Evolutionary conservation across 53 echinoderm and acorn worm genomes (phyloP).

Genomic region (Mesocentrotus franciscanus): DNA sequence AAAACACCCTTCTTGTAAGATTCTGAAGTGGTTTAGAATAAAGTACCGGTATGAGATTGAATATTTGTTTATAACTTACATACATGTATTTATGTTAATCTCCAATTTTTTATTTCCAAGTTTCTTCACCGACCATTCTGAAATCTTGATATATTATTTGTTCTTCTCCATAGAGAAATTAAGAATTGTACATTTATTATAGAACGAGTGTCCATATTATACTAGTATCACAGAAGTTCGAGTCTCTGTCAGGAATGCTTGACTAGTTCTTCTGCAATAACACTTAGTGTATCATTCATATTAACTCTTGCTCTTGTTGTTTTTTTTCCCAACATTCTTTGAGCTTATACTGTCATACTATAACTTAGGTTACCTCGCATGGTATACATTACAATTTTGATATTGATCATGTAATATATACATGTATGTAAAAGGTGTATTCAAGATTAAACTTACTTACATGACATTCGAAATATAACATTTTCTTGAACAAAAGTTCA

Average conservation of each 20-base stretch:
- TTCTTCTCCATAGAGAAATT: not conserved
- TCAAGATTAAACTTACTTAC: constrained; percentile 33
- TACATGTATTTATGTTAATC: too few species aligned
- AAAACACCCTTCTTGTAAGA: too few species aligned
- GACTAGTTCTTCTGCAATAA: not conserved
- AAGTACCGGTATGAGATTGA: too few species aligned
- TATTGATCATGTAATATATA: not conserved
- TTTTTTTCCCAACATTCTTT: not conserved
- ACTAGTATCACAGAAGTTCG: not conserved
- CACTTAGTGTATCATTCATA: not conserved
- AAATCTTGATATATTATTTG: not conserved
- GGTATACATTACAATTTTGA: not conserved
- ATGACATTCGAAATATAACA: not conserved
- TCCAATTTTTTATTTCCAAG: too few species aligned
- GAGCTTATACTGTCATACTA: not conserved
- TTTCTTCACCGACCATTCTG: not conserved
- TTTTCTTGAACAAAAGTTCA: not conserved
- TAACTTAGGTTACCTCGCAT: not conserved
- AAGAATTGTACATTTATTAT: not conserved
- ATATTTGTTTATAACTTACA: too few species aligned
- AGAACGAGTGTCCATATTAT: not conserved
- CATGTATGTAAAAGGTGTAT: constrained; percentile 27
- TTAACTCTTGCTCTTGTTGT: not conserved
- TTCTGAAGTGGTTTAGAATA: too few species aligned
- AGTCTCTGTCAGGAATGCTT: not conserved